phyloP scores from a whole-genome alignment of 2,797 vertebrate genomes.

The Characodon lateralis region DNA sequence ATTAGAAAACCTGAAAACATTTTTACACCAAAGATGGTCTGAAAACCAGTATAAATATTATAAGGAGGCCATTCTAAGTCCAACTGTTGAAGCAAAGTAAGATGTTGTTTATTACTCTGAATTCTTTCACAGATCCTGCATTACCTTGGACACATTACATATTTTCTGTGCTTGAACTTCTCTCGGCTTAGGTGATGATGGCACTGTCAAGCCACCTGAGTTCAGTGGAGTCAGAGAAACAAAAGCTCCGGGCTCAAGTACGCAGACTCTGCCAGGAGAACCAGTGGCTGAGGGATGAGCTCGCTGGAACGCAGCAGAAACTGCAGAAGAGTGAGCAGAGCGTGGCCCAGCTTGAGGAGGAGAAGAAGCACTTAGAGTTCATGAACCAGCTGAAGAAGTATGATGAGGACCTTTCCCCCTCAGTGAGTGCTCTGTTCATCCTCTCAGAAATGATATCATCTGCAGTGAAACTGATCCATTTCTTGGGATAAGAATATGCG shows the following conservation, averaged over 20 bases:
- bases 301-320: constrained; percentile 96
- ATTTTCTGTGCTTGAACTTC: rapidly evolving
- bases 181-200: constrained; percentile 92
- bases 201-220: constrained; percentile 94
- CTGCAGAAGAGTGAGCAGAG: constrained; percentile 96
- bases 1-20: background rate
- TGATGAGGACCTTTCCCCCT: constrained; percentile 89
- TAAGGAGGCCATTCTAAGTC: background rate
- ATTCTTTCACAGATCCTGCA: background rate
- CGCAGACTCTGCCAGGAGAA: constrained; percentile 97
- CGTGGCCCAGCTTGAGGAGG: constrained; percentile 97
- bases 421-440: constrained; percentile 75
- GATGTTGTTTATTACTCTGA: background rate
- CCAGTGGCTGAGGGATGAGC: constrained; percentile 96
- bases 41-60: constrained; percentile 8
- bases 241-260: constrained; percentile 96
- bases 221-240: constrained; percentile 97
- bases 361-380: constrained; percentile 98
- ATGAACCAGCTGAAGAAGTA: constrained; percentile 99
- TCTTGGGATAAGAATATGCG: background rate
- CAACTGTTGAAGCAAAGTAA: background rate
- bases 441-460: background rate
- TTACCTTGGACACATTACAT: background rate
- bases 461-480: background rate
- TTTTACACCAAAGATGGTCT: background rate